Conservation (phyloP, 2,797 vertebrate genomes). For the Chrysocyon brachyurus region DNA sequence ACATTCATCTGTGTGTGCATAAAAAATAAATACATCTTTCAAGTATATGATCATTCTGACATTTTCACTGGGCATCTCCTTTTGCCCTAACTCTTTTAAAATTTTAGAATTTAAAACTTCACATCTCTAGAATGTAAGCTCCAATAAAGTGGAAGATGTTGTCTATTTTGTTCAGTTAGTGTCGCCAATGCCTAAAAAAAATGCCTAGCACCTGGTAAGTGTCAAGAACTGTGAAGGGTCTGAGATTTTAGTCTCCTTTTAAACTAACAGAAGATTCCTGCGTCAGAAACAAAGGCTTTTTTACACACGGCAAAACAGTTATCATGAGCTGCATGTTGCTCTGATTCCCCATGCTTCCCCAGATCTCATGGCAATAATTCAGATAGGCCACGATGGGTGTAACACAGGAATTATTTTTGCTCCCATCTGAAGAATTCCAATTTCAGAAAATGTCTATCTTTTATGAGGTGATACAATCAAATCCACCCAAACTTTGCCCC, state of each 20-base stretch:
- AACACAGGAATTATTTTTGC: neutral
- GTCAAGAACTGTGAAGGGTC: neutral
- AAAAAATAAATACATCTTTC: neutral
- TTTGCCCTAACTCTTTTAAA: neutral
- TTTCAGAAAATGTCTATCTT: conserved; percentile 32
- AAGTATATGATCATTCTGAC: neutral
- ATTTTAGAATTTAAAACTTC: neutral
- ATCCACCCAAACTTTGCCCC: neutral
- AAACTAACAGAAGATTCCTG: neutral
- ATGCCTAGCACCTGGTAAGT: neutral
- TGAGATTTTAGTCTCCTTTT: neutral
- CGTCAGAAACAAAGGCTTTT: neutral
- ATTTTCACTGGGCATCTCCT: neutral
- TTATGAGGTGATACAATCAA: neutral
- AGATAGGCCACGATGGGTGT: neutral
- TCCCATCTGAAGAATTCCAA: neutral
- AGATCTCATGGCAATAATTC: neutral
- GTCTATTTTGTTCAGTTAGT: neutral
- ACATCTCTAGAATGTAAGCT: neutral
- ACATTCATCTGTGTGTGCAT: neutral
- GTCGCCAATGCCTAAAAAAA: neutral
- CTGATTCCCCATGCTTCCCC: accelerated
- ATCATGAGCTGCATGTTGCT: neutral
- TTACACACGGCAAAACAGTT: neutral
- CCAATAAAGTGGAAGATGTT: neutral